A percentile compares a stretch with the other conserved stretches of the same genome.
These are phyloP conservation scores for Thamnaconus septentrionalis DNA, from an alignment of 2,113 vertebrate genomes.

Conservation along the genomic window DNA sequence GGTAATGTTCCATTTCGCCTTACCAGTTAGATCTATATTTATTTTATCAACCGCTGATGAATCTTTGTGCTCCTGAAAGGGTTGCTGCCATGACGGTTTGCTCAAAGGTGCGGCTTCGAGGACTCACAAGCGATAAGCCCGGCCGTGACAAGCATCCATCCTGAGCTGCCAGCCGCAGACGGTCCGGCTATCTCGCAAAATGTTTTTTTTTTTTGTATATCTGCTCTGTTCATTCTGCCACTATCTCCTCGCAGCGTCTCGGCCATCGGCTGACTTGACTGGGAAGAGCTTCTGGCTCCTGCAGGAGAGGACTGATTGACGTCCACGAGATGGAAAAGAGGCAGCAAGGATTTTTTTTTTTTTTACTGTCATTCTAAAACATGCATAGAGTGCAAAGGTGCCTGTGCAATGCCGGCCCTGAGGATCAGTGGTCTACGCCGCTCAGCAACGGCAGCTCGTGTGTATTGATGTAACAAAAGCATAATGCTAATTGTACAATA, in stretches of 20 bases:
- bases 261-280: conserved; percentile 49
- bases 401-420: conserved; percentile 33
- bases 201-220: conserved; percentile 43
- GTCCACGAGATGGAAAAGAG: conserved; percentile 52
- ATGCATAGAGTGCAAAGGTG: conserved; percentile 41
- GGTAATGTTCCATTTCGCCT: no score
- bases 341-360: conserved; percentile 46
- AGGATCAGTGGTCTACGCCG: conserved; percentile 16
- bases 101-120: conserved; percentile 29
- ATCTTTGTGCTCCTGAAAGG: conserved; percentile 2
- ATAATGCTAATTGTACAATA: conserved; percentile 1
- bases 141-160: conserved; percentile 47
- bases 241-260: conserved; percentile 37
- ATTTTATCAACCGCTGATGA: no score
- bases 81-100: conserved; percentile 27
- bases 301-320: conserved; percentile 62
- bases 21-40: no score
- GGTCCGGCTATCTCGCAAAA: conserved; percentile 43
- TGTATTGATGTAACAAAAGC: conserved; percentile 3
- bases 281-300: conserved; percentile 50
- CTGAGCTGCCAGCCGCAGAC: conserved; percentile 52
- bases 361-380: conserved; percentile 46
- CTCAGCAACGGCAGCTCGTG: conserved; percentile 16
- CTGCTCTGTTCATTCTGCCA: conserved; percentile 56
- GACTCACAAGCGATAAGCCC: conserved; percentile 42